Percentiles rank a stretch among this genome's conserved stretches.
These are phyloP conservation scores for Erpornis zantholeuca DNA, from an alignment of 2,113 vertebrate species.

Conservation along the genomic window DNA sequence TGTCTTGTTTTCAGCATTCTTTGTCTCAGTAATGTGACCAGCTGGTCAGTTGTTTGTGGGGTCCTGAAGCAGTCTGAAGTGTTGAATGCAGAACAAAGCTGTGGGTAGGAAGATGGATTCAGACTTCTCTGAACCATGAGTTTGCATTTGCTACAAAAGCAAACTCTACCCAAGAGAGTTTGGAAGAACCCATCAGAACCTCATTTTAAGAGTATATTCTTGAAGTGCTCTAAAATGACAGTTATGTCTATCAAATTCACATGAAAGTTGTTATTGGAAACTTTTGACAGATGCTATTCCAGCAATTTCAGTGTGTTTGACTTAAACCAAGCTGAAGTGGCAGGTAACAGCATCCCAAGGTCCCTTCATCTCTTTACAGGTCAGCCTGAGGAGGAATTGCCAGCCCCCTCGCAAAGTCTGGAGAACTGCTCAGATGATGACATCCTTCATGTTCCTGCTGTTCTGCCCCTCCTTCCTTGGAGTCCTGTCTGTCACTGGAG, in stretches of 20 bases:
- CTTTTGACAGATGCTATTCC: neutral
- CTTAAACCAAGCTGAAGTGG: neutral
- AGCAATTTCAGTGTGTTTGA: neutral
- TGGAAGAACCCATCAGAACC: neutral
- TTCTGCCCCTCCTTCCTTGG: conserved; percentile 91
- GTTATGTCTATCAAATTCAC: neutral
- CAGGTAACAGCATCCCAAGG: neutral
- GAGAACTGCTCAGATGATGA: conserved; percentile 91
- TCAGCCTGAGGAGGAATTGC: conserved; percentile 90
- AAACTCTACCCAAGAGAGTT: neutral
- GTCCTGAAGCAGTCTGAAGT: neutral
- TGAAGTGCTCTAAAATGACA: neutral
- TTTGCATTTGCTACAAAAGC: neutral
- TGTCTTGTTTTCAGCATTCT: neutral
- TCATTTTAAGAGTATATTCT: neutral
- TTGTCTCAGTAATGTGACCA: neutral
- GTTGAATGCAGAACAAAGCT: neutral
- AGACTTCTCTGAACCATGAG: neutral
- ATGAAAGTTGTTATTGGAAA: neutral
- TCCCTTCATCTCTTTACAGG: conserved; percentile 59
- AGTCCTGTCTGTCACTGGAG: conserved; percentile 78
- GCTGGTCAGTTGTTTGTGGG: neutral
- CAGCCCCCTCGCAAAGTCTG: conserved; percentile 86
- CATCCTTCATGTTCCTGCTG: conserved; percentile 85
- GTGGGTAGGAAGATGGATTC: neutral